A percentile compares a stretch with the other conserved stretches of the same genome.
phyloP scores from a whole-genome alignment of 2,113 vertebrate species.

The Boulengeromyrus knoepffleri region DNA sequence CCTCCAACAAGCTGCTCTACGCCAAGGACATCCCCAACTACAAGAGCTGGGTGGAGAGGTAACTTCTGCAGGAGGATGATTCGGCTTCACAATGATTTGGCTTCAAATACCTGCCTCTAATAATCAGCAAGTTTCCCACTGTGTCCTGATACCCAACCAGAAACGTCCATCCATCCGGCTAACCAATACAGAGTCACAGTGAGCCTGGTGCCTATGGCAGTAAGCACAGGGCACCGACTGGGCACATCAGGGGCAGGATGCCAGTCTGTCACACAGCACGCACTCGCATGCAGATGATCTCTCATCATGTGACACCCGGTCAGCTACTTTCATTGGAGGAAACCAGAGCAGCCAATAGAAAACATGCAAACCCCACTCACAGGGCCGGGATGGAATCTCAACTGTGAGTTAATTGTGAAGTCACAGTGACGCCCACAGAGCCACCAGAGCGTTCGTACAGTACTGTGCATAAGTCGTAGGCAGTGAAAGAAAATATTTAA shows the following conservation, averaged over 20 bases:
- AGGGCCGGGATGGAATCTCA: background rate
- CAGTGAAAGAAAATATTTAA: background rate
- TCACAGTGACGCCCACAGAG: background rate
- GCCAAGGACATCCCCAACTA: slow-evolving; percentile 97
- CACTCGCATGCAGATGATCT: background rate
- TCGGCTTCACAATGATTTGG: background rate
- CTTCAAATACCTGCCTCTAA: background rate
- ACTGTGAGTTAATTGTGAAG: background rate
- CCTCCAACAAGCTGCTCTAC: slow-evolving; percentile 88
- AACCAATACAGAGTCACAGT: background rate
- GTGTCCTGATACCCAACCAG: background rate
- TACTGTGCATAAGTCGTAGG: background rate
- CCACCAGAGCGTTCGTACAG: background rate
- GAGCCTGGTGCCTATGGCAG: background rate
- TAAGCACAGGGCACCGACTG: background rate
- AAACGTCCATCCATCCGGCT: background rate
- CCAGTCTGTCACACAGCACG: background rate
- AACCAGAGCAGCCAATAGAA: background rate
- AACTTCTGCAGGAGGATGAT: slow-evolving; percentile 26
- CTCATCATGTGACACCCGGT: background rate
- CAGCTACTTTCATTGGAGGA: background rate
- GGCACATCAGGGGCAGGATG: background rate
- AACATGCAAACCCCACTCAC: background rate
- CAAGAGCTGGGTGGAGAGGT: slow-evolving; percentile 96
- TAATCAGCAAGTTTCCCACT: background rate